Evolutionary conservation across 2,113 vertebrate species (phyloP), one percentile per base, ranked within the genome.

Genomic region (Scartelaos histophorus): DNA sequence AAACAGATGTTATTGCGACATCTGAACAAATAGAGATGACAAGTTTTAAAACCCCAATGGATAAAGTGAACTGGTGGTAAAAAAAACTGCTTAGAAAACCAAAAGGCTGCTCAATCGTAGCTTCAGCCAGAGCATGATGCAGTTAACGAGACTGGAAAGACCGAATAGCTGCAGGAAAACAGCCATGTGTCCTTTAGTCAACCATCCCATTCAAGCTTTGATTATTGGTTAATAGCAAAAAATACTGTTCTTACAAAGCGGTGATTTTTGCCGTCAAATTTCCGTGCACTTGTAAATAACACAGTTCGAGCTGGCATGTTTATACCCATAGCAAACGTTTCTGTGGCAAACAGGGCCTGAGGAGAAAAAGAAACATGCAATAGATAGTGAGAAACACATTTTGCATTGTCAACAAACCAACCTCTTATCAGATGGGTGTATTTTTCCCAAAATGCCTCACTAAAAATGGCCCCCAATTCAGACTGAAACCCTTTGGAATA

Each of bases 301-400:
- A 99, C 97, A 0, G 98, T 99, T 78, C 97, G 95, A 57, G 97
- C 98, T 1, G 97, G 98, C 98, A 99, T 99, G 89, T 99, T 99
- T 93, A 99, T 99, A 60, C 97, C 98, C 98, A 99, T 98, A 70
- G 97, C 97, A 82, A 99, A 99, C 0, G 98, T 99, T 90, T 99
- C 97, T 2, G 97, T 99, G 45, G 98, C 98, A 92, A 99, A 99
- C 87, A 99, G 91, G 7, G 97, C 98, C 98, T 99, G 86, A 34
- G 29, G 6, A 61, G 58, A 29, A 34, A n/a, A 34, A 64, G 6
- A 38, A 17, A 10, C 24, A 64, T 19, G 9, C 1, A n/a, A 17
- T 3, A 51, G 16, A 19, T 6, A 51, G 3, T 38, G 35, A 38
- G 35, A 9, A 38, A 38, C 35, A 38, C 35, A 38, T 38, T 38